Percentiles rank a stretch among this genome's conserved stretches.
These are phyloP conservation scores for Plagiodera versicolora DNA, from an alignment of 2,888 invertebrate species.

Conservation along the genomic window DNA sequence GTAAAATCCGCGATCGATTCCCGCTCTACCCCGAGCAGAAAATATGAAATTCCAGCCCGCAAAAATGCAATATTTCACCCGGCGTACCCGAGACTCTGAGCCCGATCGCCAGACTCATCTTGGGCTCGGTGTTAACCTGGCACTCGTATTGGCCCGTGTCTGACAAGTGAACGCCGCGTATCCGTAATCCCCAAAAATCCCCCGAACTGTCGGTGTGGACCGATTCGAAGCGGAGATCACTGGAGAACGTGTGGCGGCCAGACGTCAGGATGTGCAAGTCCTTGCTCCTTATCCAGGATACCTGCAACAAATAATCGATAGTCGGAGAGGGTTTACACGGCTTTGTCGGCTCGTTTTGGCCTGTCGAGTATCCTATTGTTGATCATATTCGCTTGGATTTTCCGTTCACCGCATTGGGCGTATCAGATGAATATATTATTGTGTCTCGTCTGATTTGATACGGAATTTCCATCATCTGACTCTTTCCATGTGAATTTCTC, in stretches of 20 bases:
- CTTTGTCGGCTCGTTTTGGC: background rate
- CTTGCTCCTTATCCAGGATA: conserved; percentile 72
- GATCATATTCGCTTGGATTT: too few relatives aligned
- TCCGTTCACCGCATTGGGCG: too few relatives aligned
- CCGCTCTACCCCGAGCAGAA: background rate
- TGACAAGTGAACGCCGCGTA: conserved; percentile 60
- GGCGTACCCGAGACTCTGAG: conserved; percentile 65
- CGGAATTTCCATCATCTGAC: too few relatives aligned
- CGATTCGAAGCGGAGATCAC: conserved; percentile 66
- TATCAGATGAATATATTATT: too few relatives aligned
- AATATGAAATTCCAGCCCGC: background rate
- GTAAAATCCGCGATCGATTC: background rate
- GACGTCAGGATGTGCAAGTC: conserved; percentile 73
- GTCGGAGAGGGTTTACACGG: background rate
- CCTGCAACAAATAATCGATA: conserved; percentile 56
- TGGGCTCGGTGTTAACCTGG: conserved; percentile 75
- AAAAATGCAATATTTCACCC: background rate
- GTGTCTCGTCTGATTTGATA: too few relatives aligned
- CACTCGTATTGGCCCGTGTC: conserved; percentile 75
- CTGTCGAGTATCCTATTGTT: too few relatives aligned
- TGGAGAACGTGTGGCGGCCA: conserved; percentile 66
- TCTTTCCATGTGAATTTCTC: too few relatives aligned
- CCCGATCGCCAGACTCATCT: conserved; percentile 69
- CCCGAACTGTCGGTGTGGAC: conserved; percentile 56
- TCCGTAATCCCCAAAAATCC: conserved; percentile 63